Conservation (phyloP, 2,888 invertebrate species). For the Ectemnius continuus region DNA sequence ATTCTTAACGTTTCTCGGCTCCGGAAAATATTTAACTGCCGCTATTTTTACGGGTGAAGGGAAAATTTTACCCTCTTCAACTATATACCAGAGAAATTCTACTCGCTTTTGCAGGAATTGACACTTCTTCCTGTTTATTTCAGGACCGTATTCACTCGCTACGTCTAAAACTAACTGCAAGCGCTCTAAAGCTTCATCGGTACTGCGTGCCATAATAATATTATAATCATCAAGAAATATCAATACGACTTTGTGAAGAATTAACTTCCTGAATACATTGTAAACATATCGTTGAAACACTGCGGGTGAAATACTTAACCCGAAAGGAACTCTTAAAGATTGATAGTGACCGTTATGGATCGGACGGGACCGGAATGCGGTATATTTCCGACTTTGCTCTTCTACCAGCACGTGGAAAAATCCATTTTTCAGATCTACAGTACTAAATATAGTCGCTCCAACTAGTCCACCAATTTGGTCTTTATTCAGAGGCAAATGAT, state of each 20-base stretch:
- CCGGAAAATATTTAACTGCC: background rate
- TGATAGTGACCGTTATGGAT: background rate
- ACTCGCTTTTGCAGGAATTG: slow-evolving; percentile 18
- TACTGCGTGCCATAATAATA: background rate
- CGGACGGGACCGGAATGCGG: background rate
- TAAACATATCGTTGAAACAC: slow-evolving; percentile 6
- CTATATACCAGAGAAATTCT: slow-evolving; percentile 6
- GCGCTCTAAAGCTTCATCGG: background rate
- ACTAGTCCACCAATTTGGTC: background rate
- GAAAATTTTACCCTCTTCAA: background rate
- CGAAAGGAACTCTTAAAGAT: background rate
- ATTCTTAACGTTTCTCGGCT: background rate
- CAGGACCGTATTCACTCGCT: background rate
- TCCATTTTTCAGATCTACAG: background rate
- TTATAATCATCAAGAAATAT: slow-evolving; percentile 18
- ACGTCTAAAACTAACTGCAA: background rate
- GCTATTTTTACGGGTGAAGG: background rate
- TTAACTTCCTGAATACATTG: no score
- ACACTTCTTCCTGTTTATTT: slow-evolving; percentile 10
- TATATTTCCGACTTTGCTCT: background rate
- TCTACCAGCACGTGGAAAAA: background rate
- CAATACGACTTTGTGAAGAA: background rate
- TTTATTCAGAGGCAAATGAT: background rate
- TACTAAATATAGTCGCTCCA: background rate
- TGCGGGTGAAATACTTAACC: background rate